Base-by-base conservation (phyloP, 2,797 vertebrate genomes). In the Microctenopoma lineatum region DNA sequence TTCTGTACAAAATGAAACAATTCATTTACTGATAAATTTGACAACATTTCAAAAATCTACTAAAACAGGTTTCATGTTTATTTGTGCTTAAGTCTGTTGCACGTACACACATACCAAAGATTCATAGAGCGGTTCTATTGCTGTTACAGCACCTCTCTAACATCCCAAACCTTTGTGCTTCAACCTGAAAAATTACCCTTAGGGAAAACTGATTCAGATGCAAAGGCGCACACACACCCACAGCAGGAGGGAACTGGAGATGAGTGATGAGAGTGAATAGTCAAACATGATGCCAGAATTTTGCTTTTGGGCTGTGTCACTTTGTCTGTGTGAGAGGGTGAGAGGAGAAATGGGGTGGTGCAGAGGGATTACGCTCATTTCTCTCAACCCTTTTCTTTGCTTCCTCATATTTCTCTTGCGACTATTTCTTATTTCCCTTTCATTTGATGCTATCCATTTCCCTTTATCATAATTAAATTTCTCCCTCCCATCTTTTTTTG, bases 241-340 rank as follows among this genome's bases (percentile, higher is more conserved):
- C 73, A 69, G 54, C 59, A 64, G 68, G 66, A 45, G 68, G 70
- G 39, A 73, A 48, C 48, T 61, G 44, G 27, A 70, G 73, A 78
- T 65, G 53, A 80, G 65, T 73, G 77, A 79, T 84, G 55, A 72
- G 72, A 79, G 62, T 0, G 41, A 80, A 73, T 63, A 70, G 46
- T 85, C 70, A 77, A 81, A 85, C 75, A 79, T 73, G 70, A 78
- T 0, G 38, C 74, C 60, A 66, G 44, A 60, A 57, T 75, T 73
- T 75, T 41, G 79, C 79, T 87, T 76, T 83, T 70, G 79, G 79
- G 67, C 73, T 48, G 41, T 64, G 34, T 82, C 62, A 58, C 58
- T 67, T 63, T 50, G 47, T 68, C 26, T 63, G 47, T 38, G 47
- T 62, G 53, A 46, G 39, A 57, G 29, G 18, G 21, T 21, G 39